These are phyloP conservation scores for Thumatha senex DNA, from an alignment of 2,888 invertebrate species.

Conservation along the genomic window DNA sequence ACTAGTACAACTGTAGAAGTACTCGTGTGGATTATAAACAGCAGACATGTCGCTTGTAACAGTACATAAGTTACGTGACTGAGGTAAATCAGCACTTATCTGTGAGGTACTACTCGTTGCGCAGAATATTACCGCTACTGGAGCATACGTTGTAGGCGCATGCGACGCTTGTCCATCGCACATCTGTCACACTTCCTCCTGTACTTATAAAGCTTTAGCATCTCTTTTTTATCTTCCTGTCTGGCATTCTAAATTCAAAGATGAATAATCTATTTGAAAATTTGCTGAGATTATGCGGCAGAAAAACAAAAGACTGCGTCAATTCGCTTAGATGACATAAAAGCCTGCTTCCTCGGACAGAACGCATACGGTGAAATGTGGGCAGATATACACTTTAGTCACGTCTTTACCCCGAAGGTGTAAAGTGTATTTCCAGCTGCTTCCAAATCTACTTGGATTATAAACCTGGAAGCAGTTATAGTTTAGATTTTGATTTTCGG, in stretches of 20 bases:
- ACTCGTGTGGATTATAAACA: constrained; percentile 32
- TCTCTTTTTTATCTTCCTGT: constrained; percentile 31
- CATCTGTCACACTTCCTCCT: constrained; percentile 62
- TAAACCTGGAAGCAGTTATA: no score
- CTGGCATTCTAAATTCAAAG: constrained; percentile 11
- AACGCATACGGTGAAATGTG: no score
- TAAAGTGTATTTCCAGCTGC: no score
- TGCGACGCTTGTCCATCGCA: constrained; percentile 31
- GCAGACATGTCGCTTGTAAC: constrained; percentile 44
- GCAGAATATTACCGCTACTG: constrained; percentile 35
- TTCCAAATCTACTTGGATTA: no score
- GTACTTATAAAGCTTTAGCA: constrained; percentile 5
- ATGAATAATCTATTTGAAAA: neutral
- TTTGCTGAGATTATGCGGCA: neutral
- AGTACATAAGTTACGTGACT: constrained; percentile 65
- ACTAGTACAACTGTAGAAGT: constrained; percentile 29
- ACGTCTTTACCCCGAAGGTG: no score
- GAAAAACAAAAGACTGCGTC: neutral
- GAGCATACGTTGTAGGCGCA: constrained; percentile 9
- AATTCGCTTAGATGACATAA: no score
- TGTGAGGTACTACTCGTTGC: constrained; percentile 28
- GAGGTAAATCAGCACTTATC: constrained; percentile 58
- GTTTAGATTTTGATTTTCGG: no score
- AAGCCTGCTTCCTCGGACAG: no score
- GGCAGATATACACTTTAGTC: no score